phyloP scores from a whole-genome alignment of 2,888 invertebrate genomes.

The Mimumesa dahlbomi region DNA sequence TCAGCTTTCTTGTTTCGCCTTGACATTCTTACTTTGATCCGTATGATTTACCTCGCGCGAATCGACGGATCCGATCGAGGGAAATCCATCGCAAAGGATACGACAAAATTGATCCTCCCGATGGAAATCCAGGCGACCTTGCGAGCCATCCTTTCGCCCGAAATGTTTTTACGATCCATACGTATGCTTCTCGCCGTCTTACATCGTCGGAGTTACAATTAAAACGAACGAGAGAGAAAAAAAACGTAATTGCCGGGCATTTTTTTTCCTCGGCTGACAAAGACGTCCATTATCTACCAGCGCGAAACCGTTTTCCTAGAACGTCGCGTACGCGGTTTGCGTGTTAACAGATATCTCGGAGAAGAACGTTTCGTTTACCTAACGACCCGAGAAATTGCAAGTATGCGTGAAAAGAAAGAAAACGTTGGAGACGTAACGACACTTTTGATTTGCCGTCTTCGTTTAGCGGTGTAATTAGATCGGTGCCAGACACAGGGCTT shows the following conservation, averaged over 20 bases:
- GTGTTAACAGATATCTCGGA: too few species aligned
- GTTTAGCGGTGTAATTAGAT: slow-evolving; percentile 37
- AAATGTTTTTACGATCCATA: neutral
- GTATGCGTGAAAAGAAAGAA: neutral
- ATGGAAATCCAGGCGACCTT: too few species aligned
- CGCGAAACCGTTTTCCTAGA: neutral
- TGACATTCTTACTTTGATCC: slow-evolving; percentile 34
- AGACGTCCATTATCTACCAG: slow-evolving; percentile 11
- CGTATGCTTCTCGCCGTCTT: neutral
- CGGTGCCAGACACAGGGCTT: slow-evolving; percentile 45
- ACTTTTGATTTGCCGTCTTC: slow-evolving; percentile 34
- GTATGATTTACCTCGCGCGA: slow-evolving; percentile 8
- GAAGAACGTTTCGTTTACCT: too few species aligned
- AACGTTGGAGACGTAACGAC: neutral
- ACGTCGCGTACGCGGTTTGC: too few species aligned
- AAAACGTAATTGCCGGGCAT: neutral
- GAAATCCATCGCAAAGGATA: neutral
- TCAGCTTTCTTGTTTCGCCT: slow-evolving; percentile 28
- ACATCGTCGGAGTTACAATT: too few species aligned
- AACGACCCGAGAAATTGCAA: too few species aligned
- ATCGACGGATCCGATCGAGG: neutral
- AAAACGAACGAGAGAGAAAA: too few species aligned
- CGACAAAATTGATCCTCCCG: neutral
- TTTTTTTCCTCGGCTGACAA: neutral
- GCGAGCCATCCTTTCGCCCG: neutral